Conservation (phyloP, 1,140 invertebrate species). For the Hypsibius dujardini region DNA sequence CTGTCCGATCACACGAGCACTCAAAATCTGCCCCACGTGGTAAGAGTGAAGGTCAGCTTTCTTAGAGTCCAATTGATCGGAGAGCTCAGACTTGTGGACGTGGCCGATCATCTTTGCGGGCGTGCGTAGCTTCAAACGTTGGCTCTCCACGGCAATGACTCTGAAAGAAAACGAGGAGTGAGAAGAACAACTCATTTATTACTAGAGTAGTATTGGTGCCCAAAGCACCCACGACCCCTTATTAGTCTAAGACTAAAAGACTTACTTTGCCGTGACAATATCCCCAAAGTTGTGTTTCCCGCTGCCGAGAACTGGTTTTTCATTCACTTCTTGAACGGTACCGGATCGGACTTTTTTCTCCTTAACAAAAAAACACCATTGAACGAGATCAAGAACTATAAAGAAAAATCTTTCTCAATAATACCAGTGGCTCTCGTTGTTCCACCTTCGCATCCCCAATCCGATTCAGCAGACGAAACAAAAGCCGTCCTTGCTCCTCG, state of each 20-base stretch:
- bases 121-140: neutral
- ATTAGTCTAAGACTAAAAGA: too few species aligned
- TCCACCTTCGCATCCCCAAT: too few species aligned
- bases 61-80: conserved; percentile 24
- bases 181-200: too few species aligned
- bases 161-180: neutral
- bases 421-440: too few species aligned
- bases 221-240: too few species aligned
- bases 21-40: conserved; percentile 23
- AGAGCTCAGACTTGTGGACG: conserved; percentile 27
- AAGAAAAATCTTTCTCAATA: too few species aligned
- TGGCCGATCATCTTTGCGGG: conserved; percentile 22
- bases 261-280: too few species aligned
- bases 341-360: too few species aligned
- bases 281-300: conserved; percentile 19
- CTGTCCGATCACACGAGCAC: conserved; percentile 27
- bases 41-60: neutral
- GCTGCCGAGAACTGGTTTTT: conserved; percentile 23
- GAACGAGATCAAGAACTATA: too few species aligned
- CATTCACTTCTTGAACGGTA: too few species aligned
- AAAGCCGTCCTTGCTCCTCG: conserved; percentile 27
- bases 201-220: too few species aligned
- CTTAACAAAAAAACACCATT: too few species aligned
- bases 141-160: neutral
- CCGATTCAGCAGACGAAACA: conserved; percentile 25